Conservation (phyloP, 2,888 invertebrate genomes). For the Ectobius pallidus region DNA sequence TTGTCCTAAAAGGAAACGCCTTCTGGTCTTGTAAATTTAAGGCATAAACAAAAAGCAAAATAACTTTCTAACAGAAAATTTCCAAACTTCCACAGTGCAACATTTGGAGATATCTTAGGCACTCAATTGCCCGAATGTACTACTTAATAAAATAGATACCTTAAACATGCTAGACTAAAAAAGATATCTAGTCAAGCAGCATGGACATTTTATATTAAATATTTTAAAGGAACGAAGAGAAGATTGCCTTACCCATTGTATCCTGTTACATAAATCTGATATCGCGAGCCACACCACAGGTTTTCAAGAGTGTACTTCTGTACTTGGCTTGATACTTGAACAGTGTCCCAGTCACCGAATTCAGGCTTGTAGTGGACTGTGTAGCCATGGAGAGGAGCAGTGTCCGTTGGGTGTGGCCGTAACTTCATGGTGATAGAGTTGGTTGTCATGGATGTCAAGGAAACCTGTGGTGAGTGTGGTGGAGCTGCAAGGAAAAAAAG, state of each 20-base stretch:
- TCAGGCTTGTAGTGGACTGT: conserved; percentile 93
- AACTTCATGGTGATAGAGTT: conserved; percentile 75
- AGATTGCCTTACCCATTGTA: conserved; percentile 77
- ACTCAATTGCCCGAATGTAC: too few relatives aligned
- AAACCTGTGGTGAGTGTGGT: conserved; percentile 77
- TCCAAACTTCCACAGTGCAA: too few relatives aligned
- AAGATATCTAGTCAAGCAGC: too few relatives aligned
- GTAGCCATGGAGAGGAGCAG: conserved; percentile 90
- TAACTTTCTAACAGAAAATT: too few relatives aligned
- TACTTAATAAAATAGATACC: too few relatives aligned
- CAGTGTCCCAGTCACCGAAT: conserved; percentile 92
- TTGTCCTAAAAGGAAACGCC: too few relatives aligned
- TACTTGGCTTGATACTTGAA: conserved; percentile 77
- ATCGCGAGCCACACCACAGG: conserved; percentile 89
- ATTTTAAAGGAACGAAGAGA: too few relatives aligned
- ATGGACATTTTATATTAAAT: too few relatives aligned
- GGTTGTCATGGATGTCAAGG: conserved; percentile 74
- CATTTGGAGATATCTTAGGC: too few relatives aligned
- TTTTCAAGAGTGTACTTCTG: conserved; percentile 86
- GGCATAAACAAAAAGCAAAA: too few relatives aligned
- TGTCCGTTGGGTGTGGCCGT: conserved; percentile 75
- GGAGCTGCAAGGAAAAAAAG: conserved; percentile 61
- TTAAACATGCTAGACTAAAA: too few relatives aligned
- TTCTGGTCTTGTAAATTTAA: too few relatives aligned
- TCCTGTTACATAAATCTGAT: conserved; percentile 91